A percentile compares a stretch with the other conserved stretches of the same genome.
Evolutionary conservation across 2,113 vertebrate genomes (phyloP).

Genomic region (Scopus umbretta): DNA sequence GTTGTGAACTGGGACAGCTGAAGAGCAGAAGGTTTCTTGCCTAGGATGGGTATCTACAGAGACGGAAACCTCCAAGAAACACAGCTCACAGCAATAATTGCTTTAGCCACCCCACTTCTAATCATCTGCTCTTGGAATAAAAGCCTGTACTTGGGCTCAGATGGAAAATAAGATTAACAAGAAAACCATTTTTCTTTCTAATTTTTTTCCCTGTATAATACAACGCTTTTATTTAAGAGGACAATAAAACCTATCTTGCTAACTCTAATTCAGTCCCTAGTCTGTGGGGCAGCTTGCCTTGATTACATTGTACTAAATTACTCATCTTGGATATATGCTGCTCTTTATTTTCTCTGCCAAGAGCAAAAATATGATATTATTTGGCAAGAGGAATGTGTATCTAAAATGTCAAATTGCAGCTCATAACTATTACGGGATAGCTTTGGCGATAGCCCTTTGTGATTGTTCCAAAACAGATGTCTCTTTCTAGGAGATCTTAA

Average conservation of each 20-base stretch:
- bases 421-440: not conserved
- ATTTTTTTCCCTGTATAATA: not conserved
- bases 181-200: not conserved
- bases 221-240: not conserved
- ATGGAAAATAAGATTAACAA: not conserved
- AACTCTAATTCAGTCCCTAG: not conserved
- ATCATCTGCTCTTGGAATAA: not conserved
- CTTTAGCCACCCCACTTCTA: not conserved
- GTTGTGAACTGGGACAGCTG: not conserved
- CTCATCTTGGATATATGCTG: conserved; percentile 18
- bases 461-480: conserved; percentile 30
- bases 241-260: not conserved
- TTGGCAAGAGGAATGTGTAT: conserved; percentile 32
- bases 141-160: not conserved
- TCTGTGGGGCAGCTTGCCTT: conserved; percentile 16
- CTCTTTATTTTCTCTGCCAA: conserved; percentile 28
- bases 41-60: not conserved
- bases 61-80: not conserved
- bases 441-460: conserved; percentile 13
- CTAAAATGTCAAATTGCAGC: conserved; percentile 54
- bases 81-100: not conserved
- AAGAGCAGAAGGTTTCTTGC: not conserved
- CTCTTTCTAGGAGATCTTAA: conserved; percentile 51
- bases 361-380: conserved; percentile 35
- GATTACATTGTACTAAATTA: conserved; percentile 36